These are phyloP conservation scores for Drepana arcuata DNA, from an alignment of 1,140 invertebrate species.

Conservation along the genomic window DNA sequence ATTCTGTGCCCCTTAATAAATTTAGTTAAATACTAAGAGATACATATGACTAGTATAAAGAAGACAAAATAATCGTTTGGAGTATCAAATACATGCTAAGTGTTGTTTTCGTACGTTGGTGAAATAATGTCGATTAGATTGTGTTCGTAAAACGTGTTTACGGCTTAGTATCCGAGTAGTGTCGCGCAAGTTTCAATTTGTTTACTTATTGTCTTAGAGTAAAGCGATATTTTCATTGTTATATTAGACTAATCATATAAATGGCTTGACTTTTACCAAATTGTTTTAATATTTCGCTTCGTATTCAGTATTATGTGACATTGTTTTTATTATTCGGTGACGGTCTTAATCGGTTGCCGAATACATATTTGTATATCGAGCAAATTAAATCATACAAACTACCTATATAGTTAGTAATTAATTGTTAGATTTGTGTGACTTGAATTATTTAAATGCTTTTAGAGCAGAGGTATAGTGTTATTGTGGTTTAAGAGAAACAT, in stretches of 20 bases:
- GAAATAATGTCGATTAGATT: conserved; percentile 36
- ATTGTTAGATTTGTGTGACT: conserved; percentile 71
- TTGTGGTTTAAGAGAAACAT: conserved; percentile 69
- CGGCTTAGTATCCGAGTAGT: conserved; percentile 52
- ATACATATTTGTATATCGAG: conserved; percentile 68
- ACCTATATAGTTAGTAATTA: conserved; percentile 70
- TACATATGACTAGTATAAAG: conserved; percentile 68
- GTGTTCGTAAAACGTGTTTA: conserved; percentile 33
- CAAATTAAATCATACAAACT: conserved; percentile 59
- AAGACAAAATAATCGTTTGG: conserved; percentile 60
- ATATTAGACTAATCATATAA: conserved; percentile 47
- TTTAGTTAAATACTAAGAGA: conserved; percentile 68
- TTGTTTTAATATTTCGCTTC: conserved; percentile 57
- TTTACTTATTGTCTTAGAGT: conserved; percentile 44
- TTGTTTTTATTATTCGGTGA: conserved; percentile 40
- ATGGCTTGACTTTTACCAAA: conserved; percentile 67
- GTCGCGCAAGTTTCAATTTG: conserved; percentile 46
- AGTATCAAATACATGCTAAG: conserved; percentile 66
- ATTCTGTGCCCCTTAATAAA: conserved; percentile 73
- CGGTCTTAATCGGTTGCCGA: conserved; percentile 42
- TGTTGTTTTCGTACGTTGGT: conserved; percentile 60
- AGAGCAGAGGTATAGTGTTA: conserved; percentile 67
- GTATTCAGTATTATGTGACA: conserved; percentile 65
- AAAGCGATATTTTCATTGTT: conserved; percentile 57
- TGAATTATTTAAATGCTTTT: conserved; percentile 69